phyloP scores from a whole-genome alignment of 2,113 vertebrate species.

The Colaptes auratus region DNA sequence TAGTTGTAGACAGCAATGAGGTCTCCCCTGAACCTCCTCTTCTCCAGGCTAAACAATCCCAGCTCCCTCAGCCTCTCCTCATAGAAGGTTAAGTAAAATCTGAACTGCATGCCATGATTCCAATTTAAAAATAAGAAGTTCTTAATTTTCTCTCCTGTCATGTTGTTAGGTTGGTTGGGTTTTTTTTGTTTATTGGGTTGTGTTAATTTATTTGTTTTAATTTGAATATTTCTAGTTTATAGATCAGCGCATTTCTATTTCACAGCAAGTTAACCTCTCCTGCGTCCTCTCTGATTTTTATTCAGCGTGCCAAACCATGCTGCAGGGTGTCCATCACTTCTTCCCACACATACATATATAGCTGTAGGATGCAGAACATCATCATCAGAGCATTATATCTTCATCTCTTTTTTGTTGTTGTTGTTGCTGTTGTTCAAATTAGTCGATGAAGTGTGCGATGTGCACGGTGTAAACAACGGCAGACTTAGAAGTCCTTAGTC shows the following conservation, averaged over 20 bases:
- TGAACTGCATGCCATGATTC: not conserved
- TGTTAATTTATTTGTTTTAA: not conserved
- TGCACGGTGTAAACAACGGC: not conserved
- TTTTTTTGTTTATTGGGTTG: not conserved
- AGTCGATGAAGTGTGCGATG: constrained; percentile 18
- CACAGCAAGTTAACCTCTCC: not conserved
- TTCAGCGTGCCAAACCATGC: not conserved
- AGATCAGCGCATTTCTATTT: not conserved
- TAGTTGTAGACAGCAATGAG: no score
- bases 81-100: not conserved
- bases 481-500: constrained; percentile 58
- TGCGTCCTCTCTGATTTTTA: constrained; percentile 10
- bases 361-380: not conserved
- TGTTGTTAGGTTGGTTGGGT: not conserved
- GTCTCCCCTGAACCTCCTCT: no score
- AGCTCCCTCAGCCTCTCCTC: no score
- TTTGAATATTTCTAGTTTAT: not conserved
- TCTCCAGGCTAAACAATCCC: no score
- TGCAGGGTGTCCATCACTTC: not conserved
- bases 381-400: not conserved
- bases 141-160: not conserved
- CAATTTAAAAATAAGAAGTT: not conserved
- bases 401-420: not conserved
- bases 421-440: constrained; percentile 14
- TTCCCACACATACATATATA: not conserved